Evolutionary conservation across 1,140 invertebrate genomes (phyloP).

Genomic region (Probaryconus sp.): DNA sequence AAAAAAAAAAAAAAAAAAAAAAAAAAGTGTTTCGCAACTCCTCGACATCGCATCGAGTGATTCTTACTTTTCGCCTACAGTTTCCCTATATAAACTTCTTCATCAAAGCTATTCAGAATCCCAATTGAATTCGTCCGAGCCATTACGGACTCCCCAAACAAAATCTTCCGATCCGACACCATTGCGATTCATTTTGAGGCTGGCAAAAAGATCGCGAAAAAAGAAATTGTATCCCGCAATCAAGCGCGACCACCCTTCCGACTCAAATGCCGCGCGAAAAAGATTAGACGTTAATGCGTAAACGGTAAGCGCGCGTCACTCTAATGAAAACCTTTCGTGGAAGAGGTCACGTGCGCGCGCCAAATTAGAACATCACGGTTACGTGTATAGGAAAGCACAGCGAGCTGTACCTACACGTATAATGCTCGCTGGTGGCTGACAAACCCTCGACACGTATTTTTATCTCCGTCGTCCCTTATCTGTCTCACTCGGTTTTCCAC

Average conservation of each 20-base stretch:
- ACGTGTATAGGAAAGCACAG: conserved; percentile 50
- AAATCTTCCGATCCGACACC: too few relatives aligned
- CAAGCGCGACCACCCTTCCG: too few relatives aligned
- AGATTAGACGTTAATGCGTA: conserved; percentile 52
- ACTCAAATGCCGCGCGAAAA: conserved; percentile 38
- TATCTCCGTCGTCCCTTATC: conserved; percentile 54
- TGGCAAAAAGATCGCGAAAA: too few relatives aligned
- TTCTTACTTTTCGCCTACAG: too few relatives aligned
- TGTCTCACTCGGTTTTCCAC: conserved; percentile 8
- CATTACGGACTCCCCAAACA: too few relatives aligned
- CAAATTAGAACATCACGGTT: conserved; percentile 74
- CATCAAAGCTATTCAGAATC: too few relatives aligned
- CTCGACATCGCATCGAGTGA: too few relatives aligned
- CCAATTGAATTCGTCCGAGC: too few relatives aligned
- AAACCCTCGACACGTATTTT: conserved; percentile 75
- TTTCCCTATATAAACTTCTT: too few relatives aligned
- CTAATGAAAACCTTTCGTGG: conserved; percentile 73
- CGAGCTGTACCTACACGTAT: conserved; percentile 65
- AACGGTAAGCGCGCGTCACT: conserved; percentile 66
- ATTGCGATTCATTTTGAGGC: too few relatives aligned
- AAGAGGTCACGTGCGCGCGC: conserved; percentile 66
- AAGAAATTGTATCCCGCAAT: neutral
- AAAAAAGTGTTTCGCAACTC: too few relatives aligned
- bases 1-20: too few relatives aligned
- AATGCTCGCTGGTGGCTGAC: conserved; percentile 72